Base-by-base conservation (phyloP, 2,888 invertebrate species). In the Lasioglossum lativentre region DNA sequence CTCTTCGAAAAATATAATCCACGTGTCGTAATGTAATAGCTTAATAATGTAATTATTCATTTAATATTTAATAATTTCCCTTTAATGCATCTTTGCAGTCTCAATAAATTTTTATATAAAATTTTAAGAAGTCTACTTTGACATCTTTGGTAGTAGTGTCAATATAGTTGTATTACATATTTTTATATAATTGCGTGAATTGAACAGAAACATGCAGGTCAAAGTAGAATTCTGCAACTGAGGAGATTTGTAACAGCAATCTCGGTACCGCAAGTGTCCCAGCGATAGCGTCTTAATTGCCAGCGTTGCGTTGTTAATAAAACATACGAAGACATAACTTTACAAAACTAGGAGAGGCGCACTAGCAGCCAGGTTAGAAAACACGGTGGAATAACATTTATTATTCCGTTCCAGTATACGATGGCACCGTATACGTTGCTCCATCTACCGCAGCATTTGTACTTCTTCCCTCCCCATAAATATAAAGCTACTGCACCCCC, bases 401-500 rank as follows among this genome's bases (percentile, higher is more conserved):
- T 81, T 77, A 77, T 77, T 72, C 72, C 45, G 72, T 52, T 71
- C 59, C 59, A 4, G 45, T 14, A 8, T 16, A 63, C 42, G 71
- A 47, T 76, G 72, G 45, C 77, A 40, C 73, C 72, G 63, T 66
- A 52, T 66, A 72, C 52, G 66, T 52, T 47, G 63, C 40, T 40
- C 72, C 40, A 72, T 78, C 78, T 47, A 70, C 82, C 78, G 68
- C 23, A 74, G 42, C 38, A 70, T 82, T 78, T 78, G 56, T 74
- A 78, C 78, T 42, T 47, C 38, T 56, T 68, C 74, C 78, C 19
- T 42, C 10, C 45, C 74, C 82, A 74, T 82, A 82, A 82, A 82
- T 79, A 82, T 79, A 78, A 73, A 79, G 78, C 56, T 68, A 68
- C 73, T 30, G 38, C 34, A 59, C 68, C 30, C 47, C 34, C 74